These are phyloP conservation scores for Dendrophyllia cribrosa DNA, from an alignment of 64 coral and sea anemone species.

Conservation along the genomic window DNA sequence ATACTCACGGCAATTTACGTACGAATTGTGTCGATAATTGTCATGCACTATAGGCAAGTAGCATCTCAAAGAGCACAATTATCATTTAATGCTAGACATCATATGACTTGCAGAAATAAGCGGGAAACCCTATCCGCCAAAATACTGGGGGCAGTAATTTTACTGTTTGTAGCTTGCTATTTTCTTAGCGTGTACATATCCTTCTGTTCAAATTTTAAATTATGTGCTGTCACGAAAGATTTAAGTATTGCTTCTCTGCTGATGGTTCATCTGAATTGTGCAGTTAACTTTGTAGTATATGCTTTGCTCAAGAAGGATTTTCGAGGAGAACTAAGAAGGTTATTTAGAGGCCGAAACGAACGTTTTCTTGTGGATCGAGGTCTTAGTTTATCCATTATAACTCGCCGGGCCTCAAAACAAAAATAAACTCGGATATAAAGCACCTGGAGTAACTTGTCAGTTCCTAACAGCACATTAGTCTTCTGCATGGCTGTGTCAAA, in stretches of 20 bases:
- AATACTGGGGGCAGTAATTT: not conserved
- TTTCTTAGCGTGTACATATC: not conserved
- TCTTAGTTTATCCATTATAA: not conserved
- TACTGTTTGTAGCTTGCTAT: slow-evolving; percentile 6
- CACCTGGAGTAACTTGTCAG: too few relatives aligned
- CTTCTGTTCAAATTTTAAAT: slow-evolving; percentile 2
- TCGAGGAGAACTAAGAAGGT: slow-evolving; percentile 8
- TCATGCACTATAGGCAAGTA: not conserved
- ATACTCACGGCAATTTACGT: not conserved
- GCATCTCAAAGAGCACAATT: not conserved
- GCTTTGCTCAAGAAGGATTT: slow-evolving; percentile 64
- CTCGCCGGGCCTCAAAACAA: too few relatives aligned
- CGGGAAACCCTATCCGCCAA: not conserved
- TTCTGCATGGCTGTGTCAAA: too few relatives aligned
- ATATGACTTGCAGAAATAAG: not conserved
- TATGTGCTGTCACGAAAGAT: not conserved
- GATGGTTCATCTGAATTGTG: slow-evolving; percentile 24
- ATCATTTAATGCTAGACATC: not conserved
- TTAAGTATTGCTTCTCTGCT: not conserved
- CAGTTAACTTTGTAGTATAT: slow-evolving; percentile 59
- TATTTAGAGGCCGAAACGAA: not conserved
- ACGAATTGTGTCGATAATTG: not conserved
- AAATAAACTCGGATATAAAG: too few relatives aligned
- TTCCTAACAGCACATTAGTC: too few relatives aligned
- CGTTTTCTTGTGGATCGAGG: not conserved